Evolutionary conservation across 2,113 vertebrate species (phyloP).

Genomic region (Symphodus melops): DNA sequence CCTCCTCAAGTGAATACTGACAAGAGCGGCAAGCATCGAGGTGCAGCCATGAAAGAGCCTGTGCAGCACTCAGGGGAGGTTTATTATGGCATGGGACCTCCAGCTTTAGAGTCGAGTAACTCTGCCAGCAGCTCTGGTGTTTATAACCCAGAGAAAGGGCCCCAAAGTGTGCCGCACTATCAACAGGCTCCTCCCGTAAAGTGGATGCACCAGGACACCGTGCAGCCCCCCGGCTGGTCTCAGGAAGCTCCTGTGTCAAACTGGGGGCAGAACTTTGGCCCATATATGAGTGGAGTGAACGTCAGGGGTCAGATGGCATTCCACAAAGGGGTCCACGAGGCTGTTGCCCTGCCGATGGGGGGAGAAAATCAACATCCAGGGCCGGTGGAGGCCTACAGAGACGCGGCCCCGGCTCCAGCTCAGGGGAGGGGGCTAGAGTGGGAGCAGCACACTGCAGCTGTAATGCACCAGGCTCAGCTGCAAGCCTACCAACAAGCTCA

Average conservation of each 20-base stretch:
- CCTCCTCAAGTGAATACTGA: slow-evolving; percentile 91
- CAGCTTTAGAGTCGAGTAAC: slow-evolving; percentile 82
- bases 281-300: slow-evolving; percentile 85
- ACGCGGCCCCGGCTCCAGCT: slow-evolving; percentile 78
- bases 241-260: slow-evolving; percentile 79
- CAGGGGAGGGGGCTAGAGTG: slow-evolving; percentile 76
- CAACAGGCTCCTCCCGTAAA: slow-evolving; percentile 86
- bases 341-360: slow-evolving; percentile 76
- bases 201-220: slow-evolving; percentile 83
- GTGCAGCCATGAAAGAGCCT: slow-evolving; percentile 86
- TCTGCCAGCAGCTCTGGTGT: slow-evolving; percentile 82
- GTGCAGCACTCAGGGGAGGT: slow-evolving; percentile 86
- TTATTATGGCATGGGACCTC: slow-evolving; percentile 86
- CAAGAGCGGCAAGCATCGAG: slow-evolving; percentile 87
- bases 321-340: slow-evolving; percentile 82
- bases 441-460: slow-evolving; percentile 83
- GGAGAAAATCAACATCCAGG: slow-evolving; percentile 83
- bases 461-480: slow-evolving; percentile 79
- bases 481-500: slow-evolving; percentile 85
- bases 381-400: slow-evolving; percentile 87
- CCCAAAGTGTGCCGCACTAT: slow-evolving; percentile 87
- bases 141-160: slow-evolving; percentile 88
- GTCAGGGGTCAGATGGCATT: slow-evolving; percentile 81
- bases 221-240: slow-evolving; percentile 85
- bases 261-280: slow-evolving; percentile 87